Conservation (phyloP, 2,888 invertebrate species). For the Dryococelus australis region DNA sequence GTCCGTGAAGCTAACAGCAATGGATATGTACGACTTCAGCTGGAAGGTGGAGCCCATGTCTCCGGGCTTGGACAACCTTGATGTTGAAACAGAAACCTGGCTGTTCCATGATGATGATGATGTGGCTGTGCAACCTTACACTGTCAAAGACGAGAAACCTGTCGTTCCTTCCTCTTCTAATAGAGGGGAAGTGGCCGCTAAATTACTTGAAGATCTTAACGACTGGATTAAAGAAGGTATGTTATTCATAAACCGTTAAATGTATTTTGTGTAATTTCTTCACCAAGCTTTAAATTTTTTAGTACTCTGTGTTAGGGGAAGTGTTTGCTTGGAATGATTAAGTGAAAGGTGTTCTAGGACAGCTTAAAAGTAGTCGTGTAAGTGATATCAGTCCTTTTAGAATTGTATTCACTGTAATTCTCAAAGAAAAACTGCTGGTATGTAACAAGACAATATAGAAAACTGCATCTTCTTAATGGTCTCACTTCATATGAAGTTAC, state of each 20-base stretch:
- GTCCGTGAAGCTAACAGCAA: slow-evolving; percentile 36
- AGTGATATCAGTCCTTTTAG: no score
- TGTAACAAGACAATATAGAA: no score
- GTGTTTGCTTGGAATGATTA: no score
- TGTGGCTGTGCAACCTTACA: slow-evolving; percentile 50
- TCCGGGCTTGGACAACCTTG: slow-evolving; percentile 59
- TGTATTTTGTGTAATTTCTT: no score
- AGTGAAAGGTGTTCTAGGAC: no score
- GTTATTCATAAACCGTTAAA: slow-evolving; percentile 18
- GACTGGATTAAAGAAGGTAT: slow-evolving; percentile 73
- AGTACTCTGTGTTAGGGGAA: no score
- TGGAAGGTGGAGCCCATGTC: slow-evolving; percentile 66
- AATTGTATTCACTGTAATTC: no score
- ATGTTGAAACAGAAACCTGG: slow-evolving; percentile 51
- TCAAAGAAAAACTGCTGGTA: no score
- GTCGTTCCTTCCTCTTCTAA: slow-evolving; percentile 50
- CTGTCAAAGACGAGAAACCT: slow-evolving; percentile 50
- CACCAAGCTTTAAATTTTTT: no score
- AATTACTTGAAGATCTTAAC: slow-evolving; percentile 72
- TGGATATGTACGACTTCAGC: slow-evolving; percentile 37
- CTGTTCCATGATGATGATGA: slow-evolving; percentile 54
- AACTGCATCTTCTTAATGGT: no score
- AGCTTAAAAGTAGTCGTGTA: no score
- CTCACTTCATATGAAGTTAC: no score
- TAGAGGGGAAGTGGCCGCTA: slow-evolving; percentile 68